Conservation (phyloP, 2,113 vertebrate genomes). For the Hemiprocne comata region DNA sequence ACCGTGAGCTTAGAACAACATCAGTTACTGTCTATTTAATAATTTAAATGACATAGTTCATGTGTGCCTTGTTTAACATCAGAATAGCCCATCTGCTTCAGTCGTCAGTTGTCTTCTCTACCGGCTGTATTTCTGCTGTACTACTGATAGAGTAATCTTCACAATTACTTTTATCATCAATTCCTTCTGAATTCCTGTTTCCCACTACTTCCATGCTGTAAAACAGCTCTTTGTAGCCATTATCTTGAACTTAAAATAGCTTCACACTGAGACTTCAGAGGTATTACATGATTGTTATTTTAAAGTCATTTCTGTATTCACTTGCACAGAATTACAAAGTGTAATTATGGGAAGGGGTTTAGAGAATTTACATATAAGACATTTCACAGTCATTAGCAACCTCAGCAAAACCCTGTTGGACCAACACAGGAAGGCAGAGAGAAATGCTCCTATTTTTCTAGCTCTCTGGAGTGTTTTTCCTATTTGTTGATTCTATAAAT, state of each 20-base stretch:
- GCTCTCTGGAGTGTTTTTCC: not conserved
- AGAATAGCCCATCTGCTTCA: not conserved
- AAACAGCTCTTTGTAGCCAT: not conserved
- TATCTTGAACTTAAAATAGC: not conserved
- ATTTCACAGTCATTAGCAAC: constrained; percentile 18
- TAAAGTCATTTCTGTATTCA: constrained; percentile 21
- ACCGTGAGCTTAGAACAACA: not conserved
- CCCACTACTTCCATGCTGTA: not conserved
- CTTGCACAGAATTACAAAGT: constrained; percentile 20
- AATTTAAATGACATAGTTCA: not conserved
- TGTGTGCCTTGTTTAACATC: not conserved
- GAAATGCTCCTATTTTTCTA: constrained; percentile 36
- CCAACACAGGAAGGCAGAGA: constrained; percentile 15
- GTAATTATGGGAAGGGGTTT: not conserved
- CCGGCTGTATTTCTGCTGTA: not conserved
- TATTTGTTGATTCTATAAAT: constrained; percentile 31
- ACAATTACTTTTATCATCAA: not conserved
- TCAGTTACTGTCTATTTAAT: not conserved
- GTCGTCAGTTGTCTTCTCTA: not conserved
- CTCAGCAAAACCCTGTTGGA: constrained; percentile 4
- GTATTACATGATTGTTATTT: constrained; percentile 41
- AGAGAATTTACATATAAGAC: not conserved
- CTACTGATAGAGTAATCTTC: not conserved
- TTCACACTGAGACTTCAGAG: not conserved
- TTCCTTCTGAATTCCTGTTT: not conserved